Evolutionary conservation across 2,113 vertebrate species (phyloP).

Genomic region (Balaeniceps rex): DNA sequence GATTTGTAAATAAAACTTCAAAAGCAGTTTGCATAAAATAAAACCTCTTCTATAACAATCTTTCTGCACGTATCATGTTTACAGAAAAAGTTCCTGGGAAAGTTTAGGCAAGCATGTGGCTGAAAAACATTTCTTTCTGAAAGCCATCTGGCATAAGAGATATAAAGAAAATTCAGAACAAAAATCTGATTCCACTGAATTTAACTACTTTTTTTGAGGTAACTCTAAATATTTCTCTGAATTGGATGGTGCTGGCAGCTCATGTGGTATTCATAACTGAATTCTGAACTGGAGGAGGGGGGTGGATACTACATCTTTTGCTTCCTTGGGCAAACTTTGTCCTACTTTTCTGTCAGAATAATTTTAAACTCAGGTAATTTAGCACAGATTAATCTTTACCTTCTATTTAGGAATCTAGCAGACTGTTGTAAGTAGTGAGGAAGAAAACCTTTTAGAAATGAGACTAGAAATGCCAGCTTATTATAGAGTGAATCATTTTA

Average conservation of each 20-base stretch:
- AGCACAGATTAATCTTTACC: constrained; percentile 57
- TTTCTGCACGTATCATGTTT: not conserved
- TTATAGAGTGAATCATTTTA: constrained; percentile 59
- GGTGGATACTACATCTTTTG: not conserved
- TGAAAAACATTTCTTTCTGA: constrained; percentile 34
- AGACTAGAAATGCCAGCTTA: constrained; percentile 45
- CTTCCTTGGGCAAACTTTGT: constrained; percentile 65
- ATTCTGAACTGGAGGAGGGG: not conserved
- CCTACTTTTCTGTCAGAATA: constrained; percentile 61
- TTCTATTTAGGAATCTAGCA: constrained; percentile 45
- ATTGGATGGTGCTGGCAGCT: constrained; percentile 12
- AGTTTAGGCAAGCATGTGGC: not conserved
- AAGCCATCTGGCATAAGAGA: constrained; percentile 34
- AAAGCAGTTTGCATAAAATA: not conserved
- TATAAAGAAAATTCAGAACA: constrained; percentile 31
- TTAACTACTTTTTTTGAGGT: constrained; percentile 16
- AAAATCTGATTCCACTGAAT: constrained; percentile 20
- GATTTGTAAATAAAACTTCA: not conserved
- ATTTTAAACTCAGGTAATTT: constrained; percentile 68
- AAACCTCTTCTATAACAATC: not conserved
- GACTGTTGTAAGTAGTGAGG: constrained; percentile 21
- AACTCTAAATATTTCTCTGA: constrained; percentile 28
- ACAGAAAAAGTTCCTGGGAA: not conserved
- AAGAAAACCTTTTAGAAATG: constrained; percentile 39
- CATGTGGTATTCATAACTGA: constrained; percentile 19